These are phyloP conservation scores for Balaeniceps rex DNA, from an alignment of 2,113 vertebrate genomes.

Conservation along the genomic window DNA sequence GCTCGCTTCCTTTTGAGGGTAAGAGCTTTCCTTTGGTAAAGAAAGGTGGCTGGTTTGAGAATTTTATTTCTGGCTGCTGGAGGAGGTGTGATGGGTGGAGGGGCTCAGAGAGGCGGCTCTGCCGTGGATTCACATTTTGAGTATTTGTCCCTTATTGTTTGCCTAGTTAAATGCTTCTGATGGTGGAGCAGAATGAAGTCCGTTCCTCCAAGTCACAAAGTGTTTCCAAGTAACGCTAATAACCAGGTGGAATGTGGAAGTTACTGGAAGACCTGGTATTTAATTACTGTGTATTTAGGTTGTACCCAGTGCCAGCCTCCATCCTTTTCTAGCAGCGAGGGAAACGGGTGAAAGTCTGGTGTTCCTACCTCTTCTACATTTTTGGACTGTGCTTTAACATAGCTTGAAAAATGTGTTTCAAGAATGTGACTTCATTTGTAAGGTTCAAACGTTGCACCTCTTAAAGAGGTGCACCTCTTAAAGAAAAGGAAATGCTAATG, in stretches of 20 bases:
- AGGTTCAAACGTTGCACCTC: not conserved
- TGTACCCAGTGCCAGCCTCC: not conserved
- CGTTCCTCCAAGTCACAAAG: rapidly evolving
- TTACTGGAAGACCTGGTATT: not conserved
- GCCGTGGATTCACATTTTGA: rapidly evolving
- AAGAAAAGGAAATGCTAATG: not conserved
- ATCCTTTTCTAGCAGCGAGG: not conserved
- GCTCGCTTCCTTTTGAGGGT: rapidly evolving
- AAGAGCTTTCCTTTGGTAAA: not conserved
- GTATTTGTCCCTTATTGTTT: not conserved
- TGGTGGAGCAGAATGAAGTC: not conserved
- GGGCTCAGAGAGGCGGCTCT: not conserved
- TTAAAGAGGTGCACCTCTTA: not conserved
- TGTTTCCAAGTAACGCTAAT: not conserved
- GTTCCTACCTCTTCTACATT: not conserved
- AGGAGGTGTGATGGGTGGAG: not conserved
- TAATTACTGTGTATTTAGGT: not conserved
- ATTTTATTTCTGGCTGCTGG: not conserved
- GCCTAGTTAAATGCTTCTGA: not conserved
- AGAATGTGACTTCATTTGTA: not conserved
- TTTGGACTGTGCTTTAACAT: not conserved
- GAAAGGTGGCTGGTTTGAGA: not conserved
- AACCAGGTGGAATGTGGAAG: too few species aligned
- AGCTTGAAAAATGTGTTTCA: not conserved
- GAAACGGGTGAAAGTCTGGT: not conserved